phyloP scores from a whole-genome alignment of 2,888 invertebrate species.

The Scelioninae gen. 2 region DNA sequence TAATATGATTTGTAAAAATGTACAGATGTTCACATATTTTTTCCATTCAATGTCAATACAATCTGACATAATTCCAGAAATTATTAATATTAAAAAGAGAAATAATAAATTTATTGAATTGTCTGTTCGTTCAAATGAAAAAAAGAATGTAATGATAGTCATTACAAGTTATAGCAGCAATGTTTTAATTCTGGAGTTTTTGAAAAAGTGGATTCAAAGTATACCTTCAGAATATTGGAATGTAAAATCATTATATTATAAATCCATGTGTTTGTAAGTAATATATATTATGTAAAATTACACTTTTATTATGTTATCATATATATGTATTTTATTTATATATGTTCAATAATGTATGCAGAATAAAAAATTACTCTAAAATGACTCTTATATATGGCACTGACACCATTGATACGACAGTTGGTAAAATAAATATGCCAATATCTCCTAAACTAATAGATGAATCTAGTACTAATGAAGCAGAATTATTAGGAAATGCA shows the following conservation, averaged over 20 bases:
- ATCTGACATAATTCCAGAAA: no score
- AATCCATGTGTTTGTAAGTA: slow-evolving; percentile 39
- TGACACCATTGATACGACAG: slow-evolving; percentile 19
- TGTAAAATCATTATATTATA: slow-evolving; percentile 44
- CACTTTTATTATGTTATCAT: no score
- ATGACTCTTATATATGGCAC: slow-evolving; percentile 30
- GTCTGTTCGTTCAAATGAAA: no score
- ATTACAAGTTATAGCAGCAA: slow-evolving; percentile 15
- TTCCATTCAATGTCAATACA: no score
- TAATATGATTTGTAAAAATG: no score
- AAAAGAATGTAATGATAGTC: slow-evolving; percentile 39
- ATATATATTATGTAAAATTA: no score
- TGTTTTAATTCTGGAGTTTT: slow-evolving; percentile 19
- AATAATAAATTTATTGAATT: no score
- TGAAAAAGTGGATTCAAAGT: slow-evolving; percentile 24
- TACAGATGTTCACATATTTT: no score
- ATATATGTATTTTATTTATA: no score
- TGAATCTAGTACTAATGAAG: slow-evolving; percentile 13
- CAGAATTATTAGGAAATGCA: slow-evolving; percentile 24
- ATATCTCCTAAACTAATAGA: slow-evolving; percentile 35
- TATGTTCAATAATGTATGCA: no score
- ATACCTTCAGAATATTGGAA: slow-evolving; percentile 31
- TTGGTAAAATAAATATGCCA: slow-evolving; percentile 4
- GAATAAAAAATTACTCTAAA: slow-evolving; percentile 29
- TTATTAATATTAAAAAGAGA: no score